Evolutionary conservation across 2,797 vertebrate species (phyloP), one percentile per base, ranked within the genome.

Genomic region (Stomatorhinus walkeri): DNA sequence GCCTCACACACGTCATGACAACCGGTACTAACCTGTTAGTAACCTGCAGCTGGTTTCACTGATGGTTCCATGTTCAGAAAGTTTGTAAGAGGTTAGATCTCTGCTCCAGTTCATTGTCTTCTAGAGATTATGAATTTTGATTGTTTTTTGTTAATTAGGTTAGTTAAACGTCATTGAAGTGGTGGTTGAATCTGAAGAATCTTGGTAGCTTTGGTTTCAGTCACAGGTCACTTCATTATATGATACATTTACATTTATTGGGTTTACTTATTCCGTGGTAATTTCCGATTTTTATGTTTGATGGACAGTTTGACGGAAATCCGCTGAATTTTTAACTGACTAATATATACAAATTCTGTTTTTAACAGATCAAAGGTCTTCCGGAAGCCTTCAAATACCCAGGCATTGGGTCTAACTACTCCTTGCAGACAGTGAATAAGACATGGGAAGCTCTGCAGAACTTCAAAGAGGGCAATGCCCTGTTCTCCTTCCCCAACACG

Each of bases 391-490:
- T 99, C 94, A 93, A 94, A 54, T 91, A 97, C 91, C 97, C 97
- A 90, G 97, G 97, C 91, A 98, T 99, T 89, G 98, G 98, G 12
- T 99, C 98, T 76, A 99, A 99, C 94, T 99, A 99, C 90, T 99
- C 98, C 0, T 85, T 94, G 28, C 81, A 94, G 91, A 98, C 97
- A 0, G 98, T 99, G 87, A 97, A 98, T 91, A 99, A 99, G 94
- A 99, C 98, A 0, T 99, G 98, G 98, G 96, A 93, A 89, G 97
- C 98, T n/a, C 91, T 99, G 90, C 96, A 97, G 90, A 93, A 97
- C 92, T 99, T 99, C 91, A 96, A 95, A 90, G 97, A 97, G 90
- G 98, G 98, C 87, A 99, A 99, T 49, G 98, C 98, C 46, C 91
- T 99, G 87, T 99, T 99, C 90, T 96, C 96, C 5, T 98, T 97